A percentile compares a stretch with the other conserved stretches of the same genome.
Evolutionary conservation across 2,113 vertebrate genomes (phyloP).

Genomic region (Monarcha castaneiventris): DNA sequence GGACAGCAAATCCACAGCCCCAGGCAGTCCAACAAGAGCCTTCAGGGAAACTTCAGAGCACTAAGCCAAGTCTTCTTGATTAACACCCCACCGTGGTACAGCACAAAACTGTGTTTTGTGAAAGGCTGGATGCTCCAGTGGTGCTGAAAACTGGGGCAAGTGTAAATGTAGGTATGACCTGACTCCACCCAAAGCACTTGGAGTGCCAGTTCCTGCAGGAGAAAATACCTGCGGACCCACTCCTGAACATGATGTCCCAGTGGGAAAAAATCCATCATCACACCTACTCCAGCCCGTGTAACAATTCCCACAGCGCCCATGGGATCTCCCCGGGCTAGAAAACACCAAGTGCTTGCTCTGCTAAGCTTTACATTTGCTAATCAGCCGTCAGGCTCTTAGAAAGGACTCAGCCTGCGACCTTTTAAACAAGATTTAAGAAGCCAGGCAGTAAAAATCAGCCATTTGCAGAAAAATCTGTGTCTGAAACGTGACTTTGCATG

Average conservation of each 20-base stretch:
- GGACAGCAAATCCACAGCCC: background rate
- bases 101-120: background rate
- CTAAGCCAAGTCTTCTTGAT: background rate
- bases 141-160: background rate
- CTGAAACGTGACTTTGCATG: background rate
- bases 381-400: background rate
- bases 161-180: background rate
- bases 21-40: background rate
- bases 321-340: background rate
- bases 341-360: background rate
- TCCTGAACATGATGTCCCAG: background rate
- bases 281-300: background rate
- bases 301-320: background rate
- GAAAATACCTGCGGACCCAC: background rate
- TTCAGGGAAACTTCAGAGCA: background rate
- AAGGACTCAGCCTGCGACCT: background rate
- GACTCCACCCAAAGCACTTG: background rate
- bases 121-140: background rate
- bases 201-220: background rate
- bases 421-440: background rate
- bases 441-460: background rate
- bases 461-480: background rate
- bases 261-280: rapidly evolving
- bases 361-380: background rate
- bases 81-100: background rate